Evolutionary conservation across 2,797 vertebrate genomes (phyloP), one percentile per base, ranked within the genome.

Genomic region (Anguilla obscura): DNA sequence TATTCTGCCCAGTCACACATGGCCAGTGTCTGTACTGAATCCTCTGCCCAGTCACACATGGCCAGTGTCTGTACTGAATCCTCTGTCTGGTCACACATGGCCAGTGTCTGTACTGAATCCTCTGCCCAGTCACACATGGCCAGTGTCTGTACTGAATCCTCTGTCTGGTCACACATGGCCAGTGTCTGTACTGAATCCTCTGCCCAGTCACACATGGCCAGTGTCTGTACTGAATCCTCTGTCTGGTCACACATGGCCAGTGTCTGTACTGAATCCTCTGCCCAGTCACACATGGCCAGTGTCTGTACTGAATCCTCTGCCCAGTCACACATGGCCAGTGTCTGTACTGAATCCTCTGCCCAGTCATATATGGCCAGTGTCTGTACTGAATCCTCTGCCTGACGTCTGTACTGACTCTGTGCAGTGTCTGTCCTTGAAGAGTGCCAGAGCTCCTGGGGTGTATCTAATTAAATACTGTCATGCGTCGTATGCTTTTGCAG

Each of bases 381-480:
- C 63, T 76, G 71, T 76, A 36, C 10, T 76, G 71, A 76, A 40
- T 74, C 69, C 30, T 74, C 69, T 74, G 27, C 27, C 27, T 8
- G 33, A 14, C 36, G 30, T 45, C 74, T 40, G 33, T 79, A 36
- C 74, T 79, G 16, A 79, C 40, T 21, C 4, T 40, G 33, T 8
- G 40, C 40, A 82, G 79, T 5, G 7, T 82, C 40, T 82, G 40
- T 50, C 79, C 79, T 27, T 50, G 16, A 82, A 33, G 74, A 40
- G 79, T 3, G 21, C 1, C 21, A 50, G 12, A 50, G 45, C 45
- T 82, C 79, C 79, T n/a, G 79, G 79, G 79, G 40, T 9, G 45
- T 82, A 82, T 82, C 79, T 82, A 82, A 82, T 82, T 82, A 82
- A 82, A 82, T 82, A 24, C 45, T 82, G 79, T 82, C 79, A n/a